Conservation (phyloP, 2,888 invertebrate genomes). For the Brenthis ino region DNA sequence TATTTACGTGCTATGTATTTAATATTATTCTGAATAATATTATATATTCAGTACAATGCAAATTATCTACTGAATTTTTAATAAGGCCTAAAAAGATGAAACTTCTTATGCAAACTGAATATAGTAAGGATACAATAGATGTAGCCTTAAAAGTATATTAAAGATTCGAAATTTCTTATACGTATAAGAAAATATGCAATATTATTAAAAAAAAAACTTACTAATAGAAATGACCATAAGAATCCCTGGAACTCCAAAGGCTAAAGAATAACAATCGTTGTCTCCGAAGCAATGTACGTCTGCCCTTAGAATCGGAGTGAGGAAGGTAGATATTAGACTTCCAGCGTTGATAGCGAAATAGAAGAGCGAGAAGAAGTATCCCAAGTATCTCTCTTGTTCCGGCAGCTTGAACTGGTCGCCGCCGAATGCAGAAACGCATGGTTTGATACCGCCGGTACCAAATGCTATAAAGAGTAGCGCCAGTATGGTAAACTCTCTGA, state of each 20-base stretch:
- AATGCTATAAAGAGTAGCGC: conserved; percentile 90
- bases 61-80: too few species aligned
- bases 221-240: conserved; percentile 92
- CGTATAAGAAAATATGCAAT: not conserved
- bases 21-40: too few species aligned
- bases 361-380: conserved; percentile 95
- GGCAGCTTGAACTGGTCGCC: conserved; percentile 95
- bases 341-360: conserved; percentile 97
- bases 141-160: too few species aligned
- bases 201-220: conserved; percentile 64
- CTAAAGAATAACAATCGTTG: conserved; percentile 90
- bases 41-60: too few species aligned
- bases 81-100: too few species aligned
- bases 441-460: conserved; percentile 97
- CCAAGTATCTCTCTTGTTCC: conserved; percentile 89
- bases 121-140: too few species aligned
- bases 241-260: conserved; percentile 94
- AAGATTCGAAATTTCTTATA: too few species aligned
- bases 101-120: too few species aligned
- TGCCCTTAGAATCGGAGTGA: conserved; percentile 93
- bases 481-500: conserved; percentile 84
- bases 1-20: not conserved
- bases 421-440: conserved; percentile 97
- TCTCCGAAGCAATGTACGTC: conserved; percentile 90
- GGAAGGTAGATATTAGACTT: conserved; percentile 91